Evolutionary conservation across 2,797 vertebrate species (phyloP).

Genomic region (Poeciliopsis infans): DNA sequence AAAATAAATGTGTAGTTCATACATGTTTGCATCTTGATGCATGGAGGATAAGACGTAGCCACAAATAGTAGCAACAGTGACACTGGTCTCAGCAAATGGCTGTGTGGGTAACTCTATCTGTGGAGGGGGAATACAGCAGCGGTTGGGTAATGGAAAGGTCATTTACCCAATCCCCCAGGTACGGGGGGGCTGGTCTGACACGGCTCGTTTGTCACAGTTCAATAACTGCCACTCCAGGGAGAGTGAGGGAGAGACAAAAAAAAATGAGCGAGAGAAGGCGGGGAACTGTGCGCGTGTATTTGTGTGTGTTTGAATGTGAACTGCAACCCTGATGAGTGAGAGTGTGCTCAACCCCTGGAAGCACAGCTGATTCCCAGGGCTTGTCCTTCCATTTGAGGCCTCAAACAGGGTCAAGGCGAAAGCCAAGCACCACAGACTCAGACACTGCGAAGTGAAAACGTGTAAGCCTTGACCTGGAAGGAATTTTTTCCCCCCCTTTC

Average conservation of each 20-base stretch:
- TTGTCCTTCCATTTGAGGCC: constrained; percentile 75
- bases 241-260: constrained; percentile 59
- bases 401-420: constrained; percentile 62
- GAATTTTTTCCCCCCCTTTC: constrained; percentile 28
- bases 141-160: constrained; percentile 83
- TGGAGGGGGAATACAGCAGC: constrained; percentile 74
- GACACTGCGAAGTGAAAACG: constrained; percentile 49
- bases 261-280: constrained; percentile 48
- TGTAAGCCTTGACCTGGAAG: constrained; percentile 36
- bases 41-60: constrained; percentile 37
- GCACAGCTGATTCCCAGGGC: constrained; percentile 77
- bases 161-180: constrained; percentile 79
- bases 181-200: constrained; percentile 77
- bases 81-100: constrained; percentile 68
- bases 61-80: constrained; percentile 55
- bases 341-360: constrained; percentile 43
- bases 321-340: constrained; percentile 32
- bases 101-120: constrained; percentile 76
- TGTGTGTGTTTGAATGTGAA: constrained; percentile 30
- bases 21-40: constrained; percentile 8
- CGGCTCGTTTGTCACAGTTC: constrained; percentile 84
- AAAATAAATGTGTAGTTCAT: constrained; percentile 10
- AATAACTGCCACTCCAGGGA: constrained; percentile 81
- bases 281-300: constrained; percentile 6
- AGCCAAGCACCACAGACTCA: constrained; percentile 49